These are phyloP conservation scores for Drosophila triauraria DNA, from an alignment of 1,140 invertebrate genomes.

Conservation along the genomic window DNA sequence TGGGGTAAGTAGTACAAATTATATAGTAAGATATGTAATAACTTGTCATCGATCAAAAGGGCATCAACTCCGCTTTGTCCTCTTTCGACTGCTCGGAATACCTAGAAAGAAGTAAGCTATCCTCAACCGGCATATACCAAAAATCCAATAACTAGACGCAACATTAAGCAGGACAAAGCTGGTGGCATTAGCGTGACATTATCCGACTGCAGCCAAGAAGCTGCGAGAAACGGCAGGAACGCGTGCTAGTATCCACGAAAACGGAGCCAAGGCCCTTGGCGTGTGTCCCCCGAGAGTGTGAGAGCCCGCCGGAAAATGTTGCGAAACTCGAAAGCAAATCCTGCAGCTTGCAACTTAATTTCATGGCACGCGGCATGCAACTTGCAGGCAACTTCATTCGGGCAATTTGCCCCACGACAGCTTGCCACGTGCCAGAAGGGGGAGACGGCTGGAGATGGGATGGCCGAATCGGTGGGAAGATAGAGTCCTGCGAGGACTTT, in stretches of 20 bases:
- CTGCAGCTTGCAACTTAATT: constrained; percentile 80
- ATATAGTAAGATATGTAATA: background rate
- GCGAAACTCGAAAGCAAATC: constrained; percentile 79
- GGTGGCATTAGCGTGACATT: constrained; percentile 76
- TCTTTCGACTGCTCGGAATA: constrained; percentile 6
- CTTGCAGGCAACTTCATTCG: constrained; percentile 74
- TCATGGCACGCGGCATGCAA: constrained; percentile 65
- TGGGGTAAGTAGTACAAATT: too few relatives aligned
- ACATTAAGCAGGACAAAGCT: constrained; percentile 79
- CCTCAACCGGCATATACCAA: constrained; percentile 21
- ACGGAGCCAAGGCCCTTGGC: constrained; percentile 56
- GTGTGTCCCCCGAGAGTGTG: constrained; percentile 36
- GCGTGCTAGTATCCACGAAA: constrained; percentile 67
- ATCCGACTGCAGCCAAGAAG: constrained; percentile 68
- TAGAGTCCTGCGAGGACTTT: constrained; percentile 56
- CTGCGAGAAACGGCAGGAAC: constrained; percentile 64
- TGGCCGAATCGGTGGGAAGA: constrained; percentile 22
- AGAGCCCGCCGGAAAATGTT: constrained; percentile 62
- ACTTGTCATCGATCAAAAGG: constrained; percentile 3
- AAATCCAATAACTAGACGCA: constrained; percentile 59
- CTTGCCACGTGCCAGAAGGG: constrained; percentile 59
- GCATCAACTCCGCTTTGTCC: constrained; percentile 1
- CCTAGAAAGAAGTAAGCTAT: constrained; percentile 17
- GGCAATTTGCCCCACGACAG: constrained; percentile 74
- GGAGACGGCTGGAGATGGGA: constrained; percentile 9